Conservation (phyloP, 2,888 invertebrate species). For the Polyploca ridens region DNA sequence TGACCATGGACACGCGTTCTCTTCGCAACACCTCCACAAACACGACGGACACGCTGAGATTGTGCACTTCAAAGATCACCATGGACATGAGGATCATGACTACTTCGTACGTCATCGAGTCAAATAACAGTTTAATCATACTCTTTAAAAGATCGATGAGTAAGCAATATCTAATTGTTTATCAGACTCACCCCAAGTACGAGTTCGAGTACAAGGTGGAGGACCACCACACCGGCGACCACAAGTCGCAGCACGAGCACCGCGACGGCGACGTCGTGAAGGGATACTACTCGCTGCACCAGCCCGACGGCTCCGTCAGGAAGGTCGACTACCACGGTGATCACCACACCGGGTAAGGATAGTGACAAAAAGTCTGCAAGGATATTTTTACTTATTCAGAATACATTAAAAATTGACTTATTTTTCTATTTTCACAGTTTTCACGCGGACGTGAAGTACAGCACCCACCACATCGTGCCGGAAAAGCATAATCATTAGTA, state of each 20-base stretch:
- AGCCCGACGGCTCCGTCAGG: slow-evolving; percentile 69
- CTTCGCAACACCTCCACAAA: slow-evolving; percentile 39
- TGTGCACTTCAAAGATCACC: slow-evolving; percentile 14
- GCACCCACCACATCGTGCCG: slow-evolving; percentile 24
- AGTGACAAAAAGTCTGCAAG: too few species aligned
- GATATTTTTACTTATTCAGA: too few species aligned
- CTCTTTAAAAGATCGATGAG: neutral
- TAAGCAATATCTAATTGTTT: neutral
- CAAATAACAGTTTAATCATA: neutral
- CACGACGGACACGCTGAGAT: slow-evolving; percentile 32
- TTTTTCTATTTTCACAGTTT: slow-evolving; percentile 46
- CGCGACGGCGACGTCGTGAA: slow-evolving; percentile 82
- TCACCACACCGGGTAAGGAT: slow-evolving; percentile 58
- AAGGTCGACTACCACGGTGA: slow-evolving; percentile 76
- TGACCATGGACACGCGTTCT: slow-evolving; percentile 52
- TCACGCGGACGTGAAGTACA: slow-evolving; percentile 66
- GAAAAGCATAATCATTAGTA: slow-evolving; percentile 23
- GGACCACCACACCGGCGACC: slow-evolving; percentile 79
- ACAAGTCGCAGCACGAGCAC: slow-evolving; percentile 76
- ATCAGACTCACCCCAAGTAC: slow-evolving; percentile 69
- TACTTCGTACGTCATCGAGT: neutral
- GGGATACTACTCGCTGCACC: slow-evolving; percentile 81
- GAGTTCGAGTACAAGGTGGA: slow-evolving; percentile 74
- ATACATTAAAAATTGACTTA: neutral
- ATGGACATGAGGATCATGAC: slow-evolving; percentile 15